Evolutionary conservation across 92 coral and sea anemone genomes (phyloP), one percentile per base, ranked within the genome.

Genomic region (Hydrozoanthus gracilis): DNA sequence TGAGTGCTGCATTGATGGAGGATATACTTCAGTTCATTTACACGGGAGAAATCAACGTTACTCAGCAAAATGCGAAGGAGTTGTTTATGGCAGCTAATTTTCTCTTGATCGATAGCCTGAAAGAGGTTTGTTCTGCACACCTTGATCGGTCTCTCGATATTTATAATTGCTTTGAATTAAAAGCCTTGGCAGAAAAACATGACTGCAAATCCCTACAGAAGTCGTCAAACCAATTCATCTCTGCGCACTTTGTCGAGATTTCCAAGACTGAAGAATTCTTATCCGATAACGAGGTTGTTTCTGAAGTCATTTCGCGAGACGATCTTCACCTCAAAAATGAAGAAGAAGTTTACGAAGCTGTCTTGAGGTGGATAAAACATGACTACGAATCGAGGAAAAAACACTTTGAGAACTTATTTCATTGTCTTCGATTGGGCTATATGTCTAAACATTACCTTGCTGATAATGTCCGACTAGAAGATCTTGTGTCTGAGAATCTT

Each of bases 281-380:
- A 1, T 5, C 71, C 70, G 58, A 44, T 8, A 49, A 78, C 71
- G 47, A 55, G 8, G 17, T 54, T 0, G 44, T 78, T 8, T 47
- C 70, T 20, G 86, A 87, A 48, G 79, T 87, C 58, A 67, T 87
- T 79, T 70, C 85, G 47, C 52, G 10, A 3, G 68, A 78, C 82
- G 74, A 65, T 47, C 62, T 66, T 52, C 55, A 20, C 3, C 50
- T 78, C 55, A 6, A 27, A 27, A 72, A 72, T 4, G 96, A 93
- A 83, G 96, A 93, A 67, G 95, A 91, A 11, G 96, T 93, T 44
- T 93, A 91, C 71, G 95, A 92, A 85, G 92, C 93, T 50, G 78
- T 94, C 47, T 68, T 88, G 4, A 83, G 89, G 49, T 94, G 95
- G 97, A 89, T 94, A 11, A 94, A 80, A 11, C 87, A 88, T 78